A percentile compares a stretch with the other conserved stretches of the same genome.
These are phyloP conservation scores for Ligdia adustata DNA, from an alignment of 2,888 invertebrate genomes.

Conservation along the genomic window DNA sequence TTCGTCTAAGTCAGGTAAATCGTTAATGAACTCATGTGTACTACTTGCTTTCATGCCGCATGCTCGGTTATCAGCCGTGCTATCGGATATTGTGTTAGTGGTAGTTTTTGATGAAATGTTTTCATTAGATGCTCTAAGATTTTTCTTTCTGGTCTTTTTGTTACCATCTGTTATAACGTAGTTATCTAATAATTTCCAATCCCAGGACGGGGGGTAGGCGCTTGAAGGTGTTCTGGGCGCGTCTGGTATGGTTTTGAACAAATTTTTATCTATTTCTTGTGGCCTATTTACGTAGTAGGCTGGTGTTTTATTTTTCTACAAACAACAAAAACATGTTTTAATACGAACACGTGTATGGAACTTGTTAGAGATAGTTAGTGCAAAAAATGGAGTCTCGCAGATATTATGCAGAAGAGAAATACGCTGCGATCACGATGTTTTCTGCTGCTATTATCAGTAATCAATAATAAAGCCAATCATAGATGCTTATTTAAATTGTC, in stretches of 20 bases:
- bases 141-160: conserved; percentile 70
- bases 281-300: conserved; percentile 90
- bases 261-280: conserved; percentile 89
- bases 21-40: conserved; percentile 73
- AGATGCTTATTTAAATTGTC: too few species aligned
- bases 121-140: conserved; percentile 67
- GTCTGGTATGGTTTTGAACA: conserved; percentile 89
- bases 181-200: conserved; percentile 87
- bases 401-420: too few species aligned
- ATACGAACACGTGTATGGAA: too few species aligned
- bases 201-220: conserved; percentile 87
- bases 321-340: conserved; percentile 36
- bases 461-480: too few species aligned
- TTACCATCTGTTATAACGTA: conserved; percentile 71
- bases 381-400: too few species aligned
- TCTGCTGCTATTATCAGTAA: too few species aligned
- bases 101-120: conserved; percentile 77
- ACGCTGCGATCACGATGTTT: too few species aligned
- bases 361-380: too few species aligned
- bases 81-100: conserved; percentile 70
- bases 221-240: conserved; percentile 91
- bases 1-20: conserved; percentile 73
- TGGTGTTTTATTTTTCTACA: conserved; percentile 92
- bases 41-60: conserved; percentile 72
- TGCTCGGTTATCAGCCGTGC: conserved; percentile 51